Conservation (phyloP, 2,797 vertebrate species). For the Intellagama lesueurii region DNA sequence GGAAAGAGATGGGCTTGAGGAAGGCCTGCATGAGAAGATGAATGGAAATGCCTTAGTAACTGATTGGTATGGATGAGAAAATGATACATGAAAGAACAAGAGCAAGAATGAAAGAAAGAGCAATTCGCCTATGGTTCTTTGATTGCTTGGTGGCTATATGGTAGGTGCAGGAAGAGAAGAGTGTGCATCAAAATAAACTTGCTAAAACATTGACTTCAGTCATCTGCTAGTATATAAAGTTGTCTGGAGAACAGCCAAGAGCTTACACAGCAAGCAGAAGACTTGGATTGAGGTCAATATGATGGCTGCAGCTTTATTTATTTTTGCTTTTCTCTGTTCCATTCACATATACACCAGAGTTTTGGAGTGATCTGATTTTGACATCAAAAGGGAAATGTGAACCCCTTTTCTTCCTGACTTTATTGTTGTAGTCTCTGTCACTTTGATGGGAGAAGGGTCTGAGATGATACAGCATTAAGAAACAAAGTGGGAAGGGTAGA, state of each 20-base stretch:
- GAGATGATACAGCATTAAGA: not conserved
- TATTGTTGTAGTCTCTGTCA: not conserved
- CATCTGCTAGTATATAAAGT: not conserved
- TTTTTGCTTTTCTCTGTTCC: not conserved
- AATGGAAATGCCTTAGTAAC: not conserved
- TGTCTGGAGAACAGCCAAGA: not conserved
- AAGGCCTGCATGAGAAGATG: not conserved
- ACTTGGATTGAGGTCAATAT: not conserved
- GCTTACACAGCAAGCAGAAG: not conserved
- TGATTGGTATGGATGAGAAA: not conserved
- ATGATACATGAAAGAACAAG: not conserved
- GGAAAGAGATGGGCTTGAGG: not conserved
- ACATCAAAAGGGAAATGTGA: not conserved
- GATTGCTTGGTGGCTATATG: not conserved
- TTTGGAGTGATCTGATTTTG: no score
- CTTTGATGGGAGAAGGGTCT: not conserved
- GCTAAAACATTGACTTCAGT: not conserved
- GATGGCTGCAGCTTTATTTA: not conserved
- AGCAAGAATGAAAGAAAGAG: not conserved
- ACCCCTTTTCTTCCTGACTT: not conserved
- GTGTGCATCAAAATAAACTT: not conserved
- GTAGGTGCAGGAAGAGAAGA: not conserved
- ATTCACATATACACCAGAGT: not conserved
- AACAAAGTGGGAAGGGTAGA: not conserved
- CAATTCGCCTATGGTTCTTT: not conserved